These are phyloP conservation scores for Connochaetes taurinus DNA, from an alignment of 2,113 vertebrate genomes.

Conservation along the genomic window DNA sequence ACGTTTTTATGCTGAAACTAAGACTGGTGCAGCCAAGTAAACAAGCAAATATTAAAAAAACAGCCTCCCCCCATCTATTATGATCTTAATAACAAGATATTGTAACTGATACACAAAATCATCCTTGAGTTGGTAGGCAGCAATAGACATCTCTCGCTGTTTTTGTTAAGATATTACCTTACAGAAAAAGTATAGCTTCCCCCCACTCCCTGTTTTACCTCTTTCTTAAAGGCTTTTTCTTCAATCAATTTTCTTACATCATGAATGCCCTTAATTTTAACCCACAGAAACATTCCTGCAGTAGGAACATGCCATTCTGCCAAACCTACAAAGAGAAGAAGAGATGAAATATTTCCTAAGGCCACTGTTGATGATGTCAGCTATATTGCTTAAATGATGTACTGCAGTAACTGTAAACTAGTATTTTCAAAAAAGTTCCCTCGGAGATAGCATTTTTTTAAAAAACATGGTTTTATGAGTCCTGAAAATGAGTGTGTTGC, in stretches of 20 bases:
- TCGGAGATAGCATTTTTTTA: not conserved
- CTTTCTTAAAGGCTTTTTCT: conserved; percentile 91
- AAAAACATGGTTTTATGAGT: not conserved
- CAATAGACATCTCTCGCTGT: not conserved
- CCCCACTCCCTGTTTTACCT: conserved; percentile 79
- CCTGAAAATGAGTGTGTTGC: not conserved
- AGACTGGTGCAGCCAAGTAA: not conserved
- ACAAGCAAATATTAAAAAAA: not conserved
- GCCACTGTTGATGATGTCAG: not conserved
- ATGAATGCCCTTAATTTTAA: conserved; percentile 89
- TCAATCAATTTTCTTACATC: conserved; percentile 88
- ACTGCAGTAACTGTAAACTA: not conserved
- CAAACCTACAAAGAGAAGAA: conserved; percentile 76
- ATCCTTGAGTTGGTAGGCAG: not conserved
- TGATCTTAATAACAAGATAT: not conserved
- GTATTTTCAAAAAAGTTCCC: not conserved
- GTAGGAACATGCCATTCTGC: conserved; percentile 92
- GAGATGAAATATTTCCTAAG: not conserved
- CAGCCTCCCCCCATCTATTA: not conserved
- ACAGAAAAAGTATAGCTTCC: not conserved
- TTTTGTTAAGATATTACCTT: not conserved
- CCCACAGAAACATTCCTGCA: conserved; percentile 97
- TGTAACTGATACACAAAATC: not conserved
- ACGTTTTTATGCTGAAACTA: not conserved
- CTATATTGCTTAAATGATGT: not conserved